Conservation (phyloP, 2,113 vertebrate species). For the Lanius ludovicianus region DNA sequence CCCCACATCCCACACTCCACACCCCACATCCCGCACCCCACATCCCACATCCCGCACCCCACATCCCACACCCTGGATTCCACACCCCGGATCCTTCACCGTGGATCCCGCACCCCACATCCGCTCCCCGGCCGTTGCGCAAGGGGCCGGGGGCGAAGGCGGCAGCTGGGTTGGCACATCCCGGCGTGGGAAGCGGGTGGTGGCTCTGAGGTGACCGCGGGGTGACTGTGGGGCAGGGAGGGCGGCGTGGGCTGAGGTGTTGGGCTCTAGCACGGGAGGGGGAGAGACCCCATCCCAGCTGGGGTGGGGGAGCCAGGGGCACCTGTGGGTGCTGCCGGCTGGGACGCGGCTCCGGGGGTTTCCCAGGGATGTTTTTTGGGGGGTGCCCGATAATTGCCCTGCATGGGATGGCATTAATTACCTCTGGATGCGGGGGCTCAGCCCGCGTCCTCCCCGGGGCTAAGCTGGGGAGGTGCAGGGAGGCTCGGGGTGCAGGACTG, state of each 20-base stretch:
- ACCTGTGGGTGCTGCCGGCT: background rate
- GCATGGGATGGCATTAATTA: background rate
- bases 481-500: background rate
- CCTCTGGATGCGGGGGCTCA: background rate
- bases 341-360: background rate
- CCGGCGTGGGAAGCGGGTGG: background rate
- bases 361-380: too few relatives aligned
- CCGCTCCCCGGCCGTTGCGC: background rate
- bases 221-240: background rate
- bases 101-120: background rate
- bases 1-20: accelerated
- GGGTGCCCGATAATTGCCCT: background rate
- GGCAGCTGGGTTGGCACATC: background rate
- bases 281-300: background rate
- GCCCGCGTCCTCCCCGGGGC: accelerated
- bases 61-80: background rate
- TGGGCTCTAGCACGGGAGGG: background rate
- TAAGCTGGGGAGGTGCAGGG: background rate
- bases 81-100: background rate
- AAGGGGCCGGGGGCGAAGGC: background rate
- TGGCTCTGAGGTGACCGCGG: background rate
- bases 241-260: accelerated
- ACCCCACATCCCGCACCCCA: accelerated
- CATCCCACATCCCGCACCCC: accelerated
- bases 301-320: background rate